These are phyloP conservation scores for Phalangium opilio DNA, from an alignment of 2,888 invertebrate genomes.

Conservation along the genomic window DNA sequence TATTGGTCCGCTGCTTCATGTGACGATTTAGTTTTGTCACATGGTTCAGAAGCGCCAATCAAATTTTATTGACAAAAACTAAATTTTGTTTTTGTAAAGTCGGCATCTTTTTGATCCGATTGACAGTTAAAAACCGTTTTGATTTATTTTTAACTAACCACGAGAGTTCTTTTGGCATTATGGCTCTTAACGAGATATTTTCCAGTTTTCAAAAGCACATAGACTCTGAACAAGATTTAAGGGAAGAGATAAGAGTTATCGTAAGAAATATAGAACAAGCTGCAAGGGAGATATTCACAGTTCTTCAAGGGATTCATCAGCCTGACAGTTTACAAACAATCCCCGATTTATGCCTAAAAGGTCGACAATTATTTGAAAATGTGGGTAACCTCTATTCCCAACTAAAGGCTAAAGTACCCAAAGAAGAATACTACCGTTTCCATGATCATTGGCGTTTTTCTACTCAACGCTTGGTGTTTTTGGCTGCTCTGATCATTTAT, in stretches of 20 bases:
- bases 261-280: conserved; percentile 62
- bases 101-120: no score
- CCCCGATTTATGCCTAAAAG: conserved; percentile 27
- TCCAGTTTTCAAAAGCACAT: conserved; percentile 59
- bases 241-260: conserved; percentile 54
- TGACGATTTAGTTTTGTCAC: no score
- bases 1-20: no score
- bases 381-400: conserved; percentile 47
- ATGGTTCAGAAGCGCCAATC: no score
- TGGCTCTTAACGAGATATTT: conserved; percentile 39
- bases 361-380: conserved; percentile 47
- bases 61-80: no score
- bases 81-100: no score
- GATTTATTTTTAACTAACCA: no score
- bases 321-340: conserved; percentile 42
- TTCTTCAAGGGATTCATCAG: conserved; percentile 67
- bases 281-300: conserved; percentile 58
- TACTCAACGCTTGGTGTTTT: conserved; percentile 61
- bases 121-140: no score
- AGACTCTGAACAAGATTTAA: conserved; percentile 57
- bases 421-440: conserved; percentile 65
- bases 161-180: conserved; percentile 6
- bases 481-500: conserved; percentile 60
- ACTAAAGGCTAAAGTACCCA: conserved; percentile 50
- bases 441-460: conserved; percentile 75